Percentiles rank a stretch among this genome's conserved stretches.
These are phyloP conservation scores for Molanna angustata DNA, from an alignment of 2,888 invertebrate genomes.

Conservation along the genomic window DNA sequence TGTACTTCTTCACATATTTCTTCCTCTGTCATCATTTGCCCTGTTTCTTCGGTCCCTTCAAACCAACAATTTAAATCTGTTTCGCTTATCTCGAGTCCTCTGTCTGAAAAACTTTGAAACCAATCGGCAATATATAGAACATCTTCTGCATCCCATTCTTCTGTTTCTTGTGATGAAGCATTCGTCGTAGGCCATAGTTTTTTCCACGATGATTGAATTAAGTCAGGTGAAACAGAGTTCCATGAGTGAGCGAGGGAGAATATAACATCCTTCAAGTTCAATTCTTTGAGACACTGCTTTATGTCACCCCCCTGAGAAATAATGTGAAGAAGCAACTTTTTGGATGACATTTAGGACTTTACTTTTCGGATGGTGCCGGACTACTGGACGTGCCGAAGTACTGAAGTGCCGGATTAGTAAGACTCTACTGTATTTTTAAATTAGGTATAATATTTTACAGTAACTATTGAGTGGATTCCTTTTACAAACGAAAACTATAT, in stretches of 20 bases:
- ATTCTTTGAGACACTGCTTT: background rate
- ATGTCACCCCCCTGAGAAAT: background rate
- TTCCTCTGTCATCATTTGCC: background rate
- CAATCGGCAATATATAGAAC: background rate
- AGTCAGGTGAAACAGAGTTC: background rate
- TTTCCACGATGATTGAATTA: background rate
- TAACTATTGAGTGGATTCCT: too few species aligned
- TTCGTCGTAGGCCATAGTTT: background rate
- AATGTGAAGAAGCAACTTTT: background rate
- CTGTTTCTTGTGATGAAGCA: background rate
- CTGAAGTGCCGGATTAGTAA: too few species aligned
- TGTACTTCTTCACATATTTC: background rate
- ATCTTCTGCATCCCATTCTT: background rate
- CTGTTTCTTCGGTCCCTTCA: background rate
- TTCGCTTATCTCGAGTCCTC: background rate
- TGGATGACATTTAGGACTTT: background rate
- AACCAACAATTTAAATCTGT: background rate
- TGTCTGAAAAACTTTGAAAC: background rate
- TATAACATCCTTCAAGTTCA: background rate
- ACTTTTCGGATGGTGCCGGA: background rate
- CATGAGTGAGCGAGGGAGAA: background rate
- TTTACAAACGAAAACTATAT: too few species aligned
- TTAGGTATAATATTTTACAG: too few species aligned
- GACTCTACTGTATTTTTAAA: too few species aligned
- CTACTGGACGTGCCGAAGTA: too few species aligned